Evolutionary conservation across 2,888 invertebrate genomes (phyloP), one percentile per base, ranked within the genome.

Genomic region (Caenorhabditis sp.): DNA sequence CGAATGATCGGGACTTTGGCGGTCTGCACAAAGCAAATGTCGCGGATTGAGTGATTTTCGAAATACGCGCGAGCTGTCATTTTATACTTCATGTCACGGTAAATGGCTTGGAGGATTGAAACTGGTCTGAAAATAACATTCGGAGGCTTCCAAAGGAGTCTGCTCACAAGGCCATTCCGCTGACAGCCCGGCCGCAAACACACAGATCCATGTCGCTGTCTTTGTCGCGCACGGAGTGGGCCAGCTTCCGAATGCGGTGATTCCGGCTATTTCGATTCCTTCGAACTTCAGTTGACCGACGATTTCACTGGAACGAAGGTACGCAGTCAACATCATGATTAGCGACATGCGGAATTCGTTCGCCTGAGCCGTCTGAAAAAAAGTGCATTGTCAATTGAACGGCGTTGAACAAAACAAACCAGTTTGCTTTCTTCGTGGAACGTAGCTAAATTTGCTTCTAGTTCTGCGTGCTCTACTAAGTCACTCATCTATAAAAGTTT

Each of bases 171-270:
- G 9, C 20, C 7, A 9, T 27, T 9, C 17, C 30, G 1, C 8
- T 22, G 35, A 15, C n/a, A 4, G 4, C 3, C 1, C 26, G 7
- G 4, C 48, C 56, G 20, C 66, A 66, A 3, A 66, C 39, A 37
- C 66, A 66, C 8, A 66, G 17, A 24, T 66, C 66, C 1, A 66
- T 9, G 24, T 66, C 66, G 20, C 66, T 66, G 11, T 58, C 39
- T 50, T 66, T 0, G 56, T 39, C 7, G 56, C 66, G 27, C 66
- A 66, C 1, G 39, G 48, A 2, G 66, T 66, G 1, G 56, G 17
- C 17, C 56, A 66, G 8, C 66, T 66, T 4, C 66, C 66, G 13
- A 66, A 66, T 1, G 50, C 56, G 15, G 48, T 56, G 9, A 66
- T 15, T 4, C 2, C 13, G 20, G 17, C 6, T 1, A 66, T 58